Percentiles rank a stretch among this genome's conserved stretches.
Conservation (phyloP, 2,113 vertebrate species). For the Eulacestoma nigropectus region DNA sequence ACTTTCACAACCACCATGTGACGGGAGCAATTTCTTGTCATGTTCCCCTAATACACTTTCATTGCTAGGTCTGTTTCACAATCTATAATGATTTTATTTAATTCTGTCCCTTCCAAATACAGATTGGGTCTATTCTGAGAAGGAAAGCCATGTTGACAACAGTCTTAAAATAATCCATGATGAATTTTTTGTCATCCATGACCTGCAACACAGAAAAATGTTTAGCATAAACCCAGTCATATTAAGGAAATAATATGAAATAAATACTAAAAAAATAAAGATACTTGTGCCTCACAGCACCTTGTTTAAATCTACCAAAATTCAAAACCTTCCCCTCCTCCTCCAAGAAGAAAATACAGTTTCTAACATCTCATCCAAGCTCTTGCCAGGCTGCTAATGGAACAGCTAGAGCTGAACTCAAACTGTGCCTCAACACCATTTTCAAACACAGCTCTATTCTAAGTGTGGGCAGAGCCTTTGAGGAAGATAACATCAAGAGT, state of each 20-base stretch:
- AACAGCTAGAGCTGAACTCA: slow-evolving; percentile 2
- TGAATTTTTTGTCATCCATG: not conserved
- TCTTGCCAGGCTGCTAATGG: slow-evolving; percentile 1
- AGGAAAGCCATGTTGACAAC: not conserved
- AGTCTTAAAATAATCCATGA: not conserved
- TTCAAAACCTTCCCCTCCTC: not conserved
- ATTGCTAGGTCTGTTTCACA: not conserved
- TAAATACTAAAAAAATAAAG: not conserved
- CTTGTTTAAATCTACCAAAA: not conserved
- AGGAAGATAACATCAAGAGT: not conserved
- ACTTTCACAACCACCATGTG: not conserved
- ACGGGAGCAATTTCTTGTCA: not conserved
- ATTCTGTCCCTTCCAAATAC: not conserved
- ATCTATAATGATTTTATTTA: not conserved
- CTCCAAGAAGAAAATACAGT: not conserved
- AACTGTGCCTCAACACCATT: not conserved
- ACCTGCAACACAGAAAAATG: not conserved
- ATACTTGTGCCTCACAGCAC: not conserved
- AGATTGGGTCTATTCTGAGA: not conserved
- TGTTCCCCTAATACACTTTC: not conserved
- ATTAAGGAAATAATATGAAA: not conserved
- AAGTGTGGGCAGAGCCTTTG: not conserved
- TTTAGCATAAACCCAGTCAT: not conserved
- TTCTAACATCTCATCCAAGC: not conserved
- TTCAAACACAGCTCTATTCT: not conserved